phyloP scores from a whole-genome alignment of 2,113 vertebrate species.

The Chelonoidis abingdonii region DNA sequence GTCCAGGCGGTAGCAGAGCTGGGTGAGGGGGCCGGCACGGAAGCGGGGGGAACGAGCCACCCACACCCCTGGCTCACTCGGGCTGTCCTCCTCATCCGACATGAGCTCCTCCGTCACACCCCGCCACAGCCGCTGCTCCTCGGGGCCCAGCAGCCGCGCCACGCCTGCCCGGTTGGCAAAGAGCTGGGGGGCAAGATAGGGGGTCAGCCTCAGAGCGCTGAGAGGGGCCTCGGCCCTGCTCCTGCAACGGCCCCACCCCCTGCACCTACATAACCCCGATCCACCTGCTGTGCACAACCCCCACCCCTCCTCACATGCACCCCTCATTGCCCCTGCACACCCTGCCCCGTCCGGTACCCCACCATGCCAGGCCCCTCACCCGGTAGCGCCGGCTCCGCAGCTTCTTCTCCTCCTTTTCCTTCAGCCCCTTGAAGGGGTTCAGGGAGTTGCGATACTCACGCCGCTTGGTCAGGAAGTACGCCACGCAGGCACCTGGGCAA shows the following conservation, averaged over 20 bases:
- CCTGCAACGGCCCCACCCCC: background rate
- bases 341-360: background rate
- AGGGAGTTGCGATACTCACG: constrained; percentile 80
- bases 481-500: constrained; percentile 76
- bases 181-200: constrained; percentile 51
- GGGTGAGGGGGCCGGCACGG: constrained; percentile 72
- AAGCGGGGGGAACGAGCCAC: constrained; percentile 78
- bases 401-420: constrained; percentile 81
- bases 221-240: background rate
- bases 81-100: constrained; percentile 82
- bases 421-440: constrained; percentile 79
- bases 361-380: constrained; percentile 45
- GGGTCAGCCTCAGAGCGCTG: background rate
- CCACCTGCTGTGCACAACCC: too few relatives aligned
- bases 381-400: constrained; percentile 78
- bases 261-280: background rate
- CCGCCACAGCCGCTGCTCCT: constrained; percentile 77
- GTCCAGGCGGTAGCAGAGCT: constrained; percentile 79
- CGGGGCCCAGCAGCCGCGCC: constrained; percentile 71
- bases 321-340: too few relatives aligned
- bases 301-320: too few relatives aligned
- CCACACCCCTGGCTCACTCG: constrained; percentile 78
- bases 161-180: constrained; percentile 80
- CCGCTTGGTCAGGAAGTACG: constrained; percentile 81
- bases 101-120: constrained; percentile 80